These are phyloP conservation scores for Regulus satrapa DNA, from an alignment of 2,113 vertebrate genomes.

Conservation along the genomic window DNA sequence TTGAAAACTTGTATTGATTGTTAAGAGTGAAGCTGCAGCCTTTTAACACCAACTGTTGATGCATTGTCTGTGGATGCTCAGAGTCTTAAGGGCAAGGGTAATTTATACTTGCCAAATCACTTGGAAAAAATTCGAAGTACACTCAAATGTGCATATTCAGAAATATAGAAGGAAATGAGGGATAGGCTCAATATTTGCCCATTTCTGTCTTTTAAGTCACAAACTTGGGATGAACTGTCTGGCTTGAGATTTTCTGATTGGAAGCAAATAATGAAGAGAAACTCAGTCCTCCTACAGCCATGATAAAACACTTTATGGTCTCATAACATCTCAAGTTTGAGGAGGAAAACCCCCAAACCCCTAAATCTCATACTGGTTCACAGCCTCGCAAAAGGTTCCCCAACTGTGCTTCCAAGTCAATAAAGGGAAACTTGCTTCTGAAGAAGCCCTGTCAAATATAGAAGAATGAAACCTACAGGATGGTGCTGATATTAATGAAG, in stretches of 20 bases:
- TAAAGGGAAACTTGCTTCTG: not conserved
- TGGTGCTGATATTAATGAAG: not conserved
- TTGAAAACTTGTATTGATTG: conserved; percentile 65
- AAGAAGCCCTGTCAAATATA: not conserved
- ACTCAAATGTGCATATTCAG: conserved; percentile 60
- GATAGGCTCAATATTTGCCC: conserved; percentile 62
- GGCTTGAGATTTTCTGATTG: conserved; percentile 24
- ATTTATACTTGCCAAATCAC: conserved; percentile 65
- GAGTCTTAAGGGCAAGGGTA: conserved; percentile 59
- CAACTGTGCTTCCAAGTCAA: not conserved
- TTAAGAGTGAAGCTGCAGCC: conserved; percentile 54
- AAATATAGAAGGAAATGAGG: conserved; percentile 56
- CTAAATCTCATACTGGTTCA: not conserved
- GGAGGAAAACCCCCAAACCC: not conserved
- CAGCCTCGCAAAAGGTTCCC: not conserved
- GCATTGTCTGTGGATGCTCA: conserved; percentile 18
- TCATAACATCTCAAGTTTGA: not conserved
- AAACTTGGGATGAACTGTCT: not conserved
- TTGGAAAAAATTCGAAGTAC: conserved; percentile 52
- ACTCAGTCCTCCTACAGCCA: not conserved
- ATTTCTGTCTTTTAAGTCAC: conserved; percentile 41
- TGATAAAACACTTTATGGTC: conserved; percentile 1
- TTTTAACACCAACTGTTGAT: conserved; percentile 64
- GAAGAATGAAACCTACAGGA: not conserved
- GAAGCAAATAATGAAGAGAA: not conserved